A percentile compares a stretch with the other conserved stretches of the same genome.
phyloP scores from a whole-genome alignment of 2,797 vertebrate species.

The Syndactyla subalaris region DNA sequence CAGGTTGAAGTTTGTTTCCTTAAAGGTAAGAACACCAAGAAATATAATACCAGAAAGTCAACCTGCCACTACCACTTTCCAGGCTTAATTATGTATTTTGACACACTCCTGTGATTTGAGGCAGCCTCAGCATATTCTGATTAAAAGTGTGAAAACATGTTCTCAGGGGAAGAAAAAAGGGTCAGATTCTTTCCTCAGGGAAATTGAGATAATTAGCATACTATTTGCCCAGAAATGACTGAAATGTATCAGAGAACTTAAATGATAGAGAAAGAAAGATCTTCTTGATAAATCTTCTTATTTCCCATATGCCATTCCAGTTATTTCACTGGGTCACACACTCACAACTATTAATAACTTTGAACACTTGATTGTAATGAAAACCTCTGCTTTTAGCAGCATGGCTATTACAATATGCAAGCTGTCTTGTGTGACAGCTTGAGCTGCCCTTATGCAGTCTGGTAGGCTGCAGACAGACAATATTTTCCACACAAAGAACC shows the following conservation, averaged over 20 bases:
- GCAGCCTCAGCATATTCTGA: not conserved
- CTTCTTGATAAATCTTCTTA: not conserved
- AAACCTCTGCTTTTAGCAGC: not conserved
- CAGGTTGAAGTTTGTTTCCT: not conserved
- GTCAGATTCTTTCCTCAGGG: not conserved
- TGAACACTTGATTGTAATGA: not conserved
- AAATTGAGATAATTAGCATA: constrained; percentile 16
- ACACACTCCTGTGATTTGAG: not conserved
- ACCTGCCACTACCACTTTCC: not conserved
- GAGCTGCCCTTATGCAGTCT: not conserved
- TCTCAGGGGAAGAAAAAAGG: not conserved
- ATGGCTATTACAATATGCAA: not conserved
- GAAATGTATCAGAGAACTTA: not conserved
- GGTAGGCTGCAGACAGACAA: not conserved
- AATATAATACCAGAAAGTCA: not conserved
- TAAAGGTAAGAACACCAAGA: not conserved
- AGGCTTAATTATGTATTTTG: not conserved
- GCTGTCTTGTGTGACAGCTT: not conserved
- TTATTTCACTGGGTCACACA: not conserved
- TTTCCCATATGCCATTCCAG: not conserved
- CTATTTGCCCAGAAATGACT: not conserved
- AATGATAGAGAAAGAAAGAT: not conserved
- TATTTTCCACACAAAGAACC: not conserved
- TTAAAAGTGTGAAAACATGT: constrained; percentile 4
- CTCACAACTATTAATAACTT: not conserved